A percentile compares a stretch with the other conserved stretches of the same genome.
These are phyloP conservation scores for Mylabris phalerata DNA, from an alignment of 1,140 invertebrate genomes.

Conservation along the genomic window DNA sequence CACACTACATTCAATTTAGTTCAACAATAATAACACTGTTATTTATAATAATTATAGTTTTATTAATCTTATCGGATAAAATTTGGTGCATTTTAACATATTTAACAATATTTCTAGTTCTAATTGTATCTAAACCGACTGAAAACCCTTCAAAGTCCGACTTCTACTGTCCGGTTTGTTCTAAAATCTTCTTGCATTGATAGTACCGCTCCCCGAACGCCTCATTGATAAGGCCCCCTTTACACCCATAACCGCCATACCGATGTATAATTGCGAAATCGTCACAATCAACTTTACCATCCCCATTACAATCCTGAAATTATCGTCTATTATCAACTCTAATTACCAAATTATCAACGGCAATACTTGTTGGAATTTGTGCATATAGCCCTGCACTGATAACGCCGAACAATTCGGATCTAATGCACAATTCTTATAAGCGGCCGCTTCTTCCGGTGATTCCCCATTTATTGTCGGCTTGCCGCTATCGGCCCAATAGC, in stretches of 20 bases:
- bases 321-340: too few species aligned
- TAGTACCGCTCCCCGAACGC: constrained; percentile 48
- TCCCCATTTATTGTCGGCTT: constrained; percentile 63
- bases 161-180: background rate
- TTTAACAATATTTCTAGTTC: too few species aligned
- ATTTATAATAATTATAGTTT: too few species aligned
- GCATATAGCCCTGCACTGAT: constrained; percentile 72
- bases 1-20: too few species aligned
- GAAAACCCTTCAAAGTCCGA: too few species aligned
- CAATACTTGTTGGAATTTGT: constrained; percentile 62
- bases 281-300: constrained; percentile 68
- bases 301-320: constrained; percentile 71
- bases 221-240: constrained; percentile 45
- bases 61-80: too few species aligned
- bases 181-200: constrained; percentile 47
- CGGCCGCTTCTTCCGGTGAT: constrained; percentile 42
- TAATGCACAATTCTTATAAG: constrained; percentile 64
- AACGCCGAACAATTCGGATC: constrained; percentile 68
- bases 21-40: too few species aligned
- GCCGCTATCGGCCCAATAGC: constrained; percentile 78
- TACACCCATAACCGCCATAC: constrained; percentile 68
- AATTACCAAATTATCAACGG: background rate
- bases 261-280: constrained; percentile 78
- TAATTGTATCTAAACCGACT: too few species aligned
- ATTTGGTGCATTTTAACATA: too few species aligned